Percentiles rank a stretch among this genome's conserved stretches.
Conservation (phyloP, 1,140 invertebrate species). For the Drosophila yakuba region DNA sequence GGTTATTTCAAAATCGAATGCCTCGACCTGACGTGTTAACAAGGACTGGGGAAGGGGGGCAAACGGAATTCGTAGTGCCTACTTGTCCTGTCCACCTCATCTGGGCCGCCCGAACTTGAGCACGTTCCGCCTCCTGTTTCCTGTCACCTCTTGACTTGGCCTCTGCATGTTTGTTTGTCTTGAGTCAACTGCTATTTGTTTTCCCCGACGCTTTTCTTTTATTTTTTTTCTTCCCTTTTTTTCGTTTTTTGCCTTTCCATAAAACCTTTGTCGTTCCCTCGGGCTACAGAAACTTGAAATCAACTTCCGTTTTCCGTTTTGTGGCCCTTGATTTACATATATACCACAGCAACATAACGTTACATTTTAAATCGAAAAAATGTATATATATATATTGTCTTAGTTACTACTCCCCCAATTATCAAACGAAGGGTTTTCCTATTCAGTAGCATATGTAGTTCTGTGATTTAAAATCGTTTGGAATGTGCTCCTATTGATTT, state of each 20-base stretch:
- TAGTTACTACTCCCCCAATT: not conserved
- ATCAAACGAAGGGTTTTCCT: not conserved
- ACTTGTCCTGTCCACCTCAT: slow-evolving; percentile 17
- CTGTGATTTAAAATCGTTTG: slow-evolving; percentile 3
- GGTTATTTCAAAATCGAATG: slow-evolving; percentile 2
- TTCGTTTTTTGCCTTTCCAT: not conserved
- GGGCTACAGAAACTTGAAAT: slow-evolving; percentile 19
- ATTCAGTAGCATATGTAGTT: not conserved
- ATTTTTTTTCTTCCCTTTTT: no score
- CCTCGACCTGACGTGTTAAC: slow-evolving; percentile 9
- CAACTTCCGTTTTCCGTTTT: slow-evolving; percentile 58
- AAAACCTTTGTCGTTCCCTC: slow-evolving; percentile 10
- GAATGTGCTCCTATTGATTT: slow-evolving; percentile 41
- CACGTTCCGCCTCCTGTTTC: slow-evolving; percentile 37
- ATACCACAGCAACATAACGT: not conserved
- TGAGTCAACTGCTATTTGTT: slow-evolving; percentile 24
- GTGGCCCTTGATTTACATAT: slow-evolving; percentile 36
- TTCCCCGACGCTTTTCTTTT: not conserved
- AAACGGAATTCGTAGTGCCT: slow-evolving; percentile 16
- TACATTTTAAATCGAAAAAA: not conserved
- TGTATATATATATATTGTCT: not conserved
- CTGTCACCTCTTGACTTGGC: slow-evolving; percentile 49
- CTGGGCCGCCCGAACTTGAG: slow-evolving; percentile 26
- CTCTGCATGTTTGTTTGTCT: slow-evolving; percentile 42
- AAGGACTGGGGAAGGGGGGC: not conserved